Evolutionary conservation across 1,140 invertebrate genomes (phyloP).

Genomic region (Mactra quadrangularis): DNA sequence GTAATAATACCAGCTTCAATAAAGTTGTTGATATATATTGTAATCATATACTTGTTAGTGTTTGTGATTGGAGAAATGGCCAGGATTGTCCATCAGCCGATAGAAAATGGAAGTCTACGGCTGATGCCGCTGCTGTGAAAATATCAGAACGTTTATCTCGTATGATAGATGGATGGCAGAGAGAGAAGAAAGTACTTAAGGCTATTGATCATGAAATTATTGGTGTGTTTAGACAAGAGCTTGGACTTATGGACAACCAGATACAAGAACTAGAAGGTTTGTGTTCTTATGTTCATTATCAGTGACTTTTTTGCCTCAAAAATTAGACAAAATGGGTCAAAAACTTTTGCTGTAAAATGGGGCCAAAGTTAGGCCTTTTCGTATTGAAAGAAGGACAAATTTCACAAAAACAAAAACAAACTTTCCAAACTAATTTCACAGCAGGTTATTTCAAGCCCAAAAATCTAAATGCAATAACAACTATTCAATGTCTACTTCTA

Average conservation of each 20-base stretch:
- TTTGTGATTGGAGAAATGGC: slow-evolving; percentile 26
- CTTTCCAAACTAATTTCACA: too few species aligned
- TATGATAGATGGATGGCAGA: slow-evolving; percentile 29
- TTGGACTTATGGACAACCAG: slow-evolving; percentile 37
- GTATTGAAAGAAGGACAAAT: not conserved
- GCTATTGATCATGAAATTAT: slow-evolving; percentile 33
- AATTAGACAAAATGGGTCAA: not conserved
- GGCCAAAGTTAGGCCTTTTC: too few species aligned
- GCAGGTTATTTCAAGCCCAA: too few species aligned
- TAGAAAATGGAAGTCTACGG: slow-evolving; percentile 34
- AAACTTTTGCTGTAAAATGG: not conserved
- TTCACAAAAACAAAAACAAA: too few species aligned
- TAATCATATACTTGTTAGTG: too few species aligned
- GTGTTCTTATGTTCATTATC: not conserved
- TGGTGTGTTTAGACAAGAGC: slow-evolving; percentile 17
- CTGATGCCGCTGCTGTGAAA: slow-evolving; percentile 25
- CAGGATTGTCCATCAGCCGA: slow-evolving; percentile 7
- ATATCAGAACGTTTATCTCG: slow-evolving; percentile 24
- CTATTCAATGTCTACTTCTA: too few species aligned
- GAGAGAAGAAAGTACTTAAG: slow-evolving; percentile 9
- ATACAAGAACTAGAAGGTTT: slow-evolving; percentile 49
- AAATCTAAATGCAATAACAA: too few species aligned
- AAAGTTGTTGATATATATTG: too few species aligned
- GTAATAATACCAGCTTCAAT: too few species aligned
- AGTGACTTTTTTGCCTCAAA: not conserved